A percentile compares a stretch with the other conserved stretches of the same genome.
Evolutionary conservation across 2,113 vertebrate species (phyloP).

Genomic region (Synodontis membranacea): DNA sequence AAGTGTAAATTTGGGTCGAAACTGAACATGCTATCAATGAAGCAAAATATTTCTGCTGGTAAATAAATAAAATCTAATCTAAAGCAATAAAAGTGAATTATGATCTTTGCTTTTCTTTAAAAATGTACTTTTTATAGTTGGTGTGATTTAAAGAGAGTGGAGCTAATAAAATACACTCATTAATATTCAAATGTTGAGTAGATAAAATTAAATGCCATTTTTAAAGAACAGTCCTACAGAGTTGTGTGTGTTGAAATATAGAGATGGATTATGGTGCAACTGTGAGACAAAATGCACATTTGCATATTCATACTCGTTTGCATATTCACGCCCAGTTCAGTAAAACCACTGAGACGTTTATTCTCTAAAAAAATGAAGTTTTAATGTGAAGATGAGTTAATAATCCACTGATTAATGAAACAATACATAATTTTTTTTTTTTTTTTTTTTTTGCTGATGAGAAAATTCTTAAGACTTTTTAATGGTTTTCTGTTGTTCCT

Average conservation of each 20-base stretch:
- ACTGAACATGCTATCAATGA: no score
- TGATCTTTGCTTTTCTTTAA: not conserved
- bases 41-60: no score
- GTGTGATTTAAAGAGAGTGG: not conserved
- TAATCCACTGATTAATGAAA: constrained; percentile 37
- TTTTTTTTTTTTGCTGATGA: constrained; percentile 63
- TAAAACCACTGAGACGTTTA: not conserved
- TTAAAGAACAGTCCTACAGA: not conserved
- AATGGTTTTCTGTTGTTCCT: constrained; percentile 40
- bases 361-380: not conserved
- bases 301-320: not conserved
- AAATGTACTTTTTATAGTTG: not conserved
- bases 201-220: not conserved
- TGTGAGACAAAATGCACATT: not conserved
- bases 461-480: constrained; percentile 61
- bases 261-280: not conserved
- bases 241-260: not conserved
- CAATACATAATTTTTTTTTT: no score
- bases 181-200: not conserved
- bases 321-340: not conserved
- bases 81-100: not conserved
- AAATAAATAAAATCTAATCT: no score
- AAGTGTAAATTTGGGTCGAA: no score
- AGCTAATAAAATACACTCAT: not conserved
- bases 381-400: not conserved